Base-by-base conservation (phyloP, 2,888 invertebrate species). In the Mesoligia furuncula region DNA sequence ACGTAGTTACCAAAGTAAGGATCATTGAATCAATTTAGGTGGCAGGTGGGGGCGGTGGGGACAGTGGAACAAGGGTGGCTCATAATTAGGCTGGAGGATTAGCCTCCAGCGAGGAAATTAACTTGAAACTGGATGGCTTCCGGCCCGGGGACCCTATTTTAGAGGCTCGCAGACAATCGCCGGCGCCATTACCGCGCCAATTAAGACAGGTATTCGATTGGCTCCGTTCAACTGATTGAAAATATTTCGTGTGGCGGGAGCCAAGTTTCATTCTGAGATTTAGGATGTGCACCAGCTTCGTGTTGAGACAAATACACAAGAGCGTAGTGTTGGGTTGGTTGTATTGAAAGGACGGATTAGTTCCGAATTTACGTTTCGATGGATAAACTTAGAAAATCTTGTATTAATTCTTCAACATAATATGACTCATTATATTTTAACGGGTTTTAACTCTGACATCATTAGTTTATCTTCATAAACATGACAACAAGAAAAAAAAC, bases 1-100 rank as follows among this genome's bases (percentile, higher is more conserved):
- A 83, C 89, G 81, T 77, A 87, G 66, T 85, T 80, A 62, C 74
- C 59, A 70, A 85, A 80, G 51, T 75, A 76, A 81, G 80, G 76
- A 84, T 81, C 88, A 82, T 77, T 73, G 81, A 88, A 86, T 89
- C 90, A 86, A 81, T 86, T 80, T 59, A 73, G 79, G 81, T 66
- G 81, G 77, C 54, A 81, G 83, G 76, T 80, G 83, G 76, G 75
- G 54, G 31, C 17, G 45, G 42, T 3, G 66, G 77, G 71, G 71
- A 72, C 39, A 3, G 20, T 27, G 78, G 36, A 89, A 90, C 82
- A 75, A 87, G 91, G 91, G 87, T 86, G 93, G 92, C 62, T 76
- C 93, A 93, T 95, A 95, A 95, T 95, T 95, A 95, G 95, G 91
- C 92, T 75, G 90, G 90, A 88, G 95, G 95, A 95, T 95, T 95